A percentile compares a stretch with the other conserved stretches of the same genome.
These are phyloP conservation scores for Incurvaria masculella DNA, from an alignment of 2,888 invertebrate species.

Conservation along the genomic window DNA sequence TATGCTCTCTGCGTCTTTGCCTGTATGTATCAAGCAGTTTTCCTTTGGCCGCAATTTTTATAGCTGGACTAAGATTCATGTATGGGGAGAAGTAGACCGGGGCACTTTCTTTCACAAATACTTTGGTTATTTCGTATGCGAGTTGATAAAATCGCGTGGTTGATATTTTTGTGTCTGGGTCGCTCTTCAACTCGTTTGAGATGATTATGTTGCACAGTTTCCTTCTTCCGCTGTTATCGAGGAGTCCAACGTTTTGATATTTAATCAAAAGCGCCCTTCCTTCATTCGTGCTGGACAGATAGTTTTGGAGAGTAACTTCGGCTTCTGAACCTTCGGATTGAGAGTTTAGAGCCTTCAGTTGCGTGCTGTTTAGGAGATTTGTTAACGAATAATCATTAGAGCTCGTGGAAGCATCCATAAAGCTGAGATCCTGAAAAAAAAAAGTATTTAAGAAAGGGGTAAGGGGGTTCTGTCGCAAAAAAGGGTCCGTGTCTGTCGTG, in stretches of 20 bases:
- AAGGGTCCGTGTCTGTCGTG: too few species aligned
- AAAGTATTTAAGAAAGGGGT: too few species aligned
- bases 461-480: too few species aligned
- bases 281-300: too few species aligned
- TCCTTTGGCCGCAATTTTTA: constrained; percentile 1
- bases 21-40: background rate
- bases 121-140: constrained; percentile 3
- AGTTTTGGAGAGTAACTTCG: too few species aligned
- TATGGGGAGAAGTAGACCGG: constrained; percentile 1
- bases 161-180: background rate
- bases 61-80: constrained; percentile 1
- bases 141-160: constrained; percentile 1
- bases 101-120: constrained; percentile 3
- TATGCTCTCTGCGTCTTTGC: background rate
- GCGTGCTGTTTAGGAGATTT: background rate
- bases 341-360: background rate
- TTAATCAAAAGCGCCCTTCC: too few species aligned
- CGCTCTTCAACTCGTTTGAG: background rate
- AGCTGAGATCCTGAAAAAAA: too few species aligned
- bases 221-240: background rate
- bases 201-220: background rate
- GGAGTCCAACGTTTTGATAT: background rate
- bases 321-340: background rate
- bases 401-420: background rate
- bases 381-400: background rate